phyloP scores from a whole-genome alignment of 2,113 vertebrate species.

The Tragulus kanchil region DNA sequence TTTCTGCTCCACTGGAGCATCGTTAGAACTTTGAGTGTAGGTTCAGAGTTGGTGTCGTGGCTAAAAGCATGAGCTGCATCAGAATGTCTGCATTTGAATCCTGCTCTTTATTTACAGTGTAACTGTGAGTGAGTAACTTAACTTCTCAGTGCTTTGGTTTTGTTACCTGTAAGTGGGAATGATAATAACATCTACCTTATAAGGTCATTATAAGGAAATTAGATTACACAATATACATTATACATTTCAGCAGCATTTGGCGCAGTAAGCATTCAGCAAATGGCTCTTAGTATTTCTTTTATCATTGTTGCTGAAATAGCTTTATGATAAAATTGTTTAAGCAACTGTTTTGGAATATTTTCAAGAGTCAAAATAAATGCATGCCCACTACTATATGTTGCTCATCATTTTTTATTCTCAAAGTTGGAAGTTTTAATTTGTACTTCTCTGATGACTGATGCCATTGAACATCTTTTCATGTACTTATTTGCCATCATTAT shows the following conservation, averaged over 20 bases:
- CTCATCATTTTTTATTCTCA: no score
- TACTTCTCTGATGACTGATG: background rate
- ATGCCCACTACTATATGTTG: no score
- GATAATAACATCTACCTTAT: background rate
- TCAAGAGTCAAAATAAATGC: background rate
- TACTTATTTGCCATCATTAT: background rate
- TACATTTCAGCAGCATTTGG: background rate
- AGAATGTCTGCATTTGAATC: background rate
- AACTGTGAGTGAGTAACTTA: background rate
- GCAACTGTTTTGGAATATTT: conserved; percentile 3
- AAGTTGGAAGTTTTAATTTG: conserved; percentile 17
- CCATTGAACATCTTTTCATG: conserved; percentile 4
- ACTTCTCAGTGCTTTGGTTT: background rate
- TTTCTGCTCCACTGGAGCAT: background rate
- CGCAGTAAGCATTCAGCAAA: background rate
- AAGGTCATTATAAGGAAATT: background rate
- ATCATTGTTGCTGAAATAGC: background rate
- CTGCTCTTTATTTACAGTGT: background rate
- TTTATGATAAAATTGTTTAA: conserved; percentile 38
- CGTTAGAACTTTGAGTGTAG: background rate
- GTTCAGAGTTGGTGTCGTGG: background rate
- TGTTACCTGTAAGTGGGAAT: background rate
- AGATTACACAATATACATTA: background rate
- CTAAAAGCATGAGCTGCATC: background rate
- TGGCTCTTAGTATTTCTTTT: background rate